A percentile compares a stretch with the other conserved stretches of the same genome.
phyloP scores from a whole-genome alignment of 2,797 vertebrate genomes.

The Clarias laeviceps region DNA sequence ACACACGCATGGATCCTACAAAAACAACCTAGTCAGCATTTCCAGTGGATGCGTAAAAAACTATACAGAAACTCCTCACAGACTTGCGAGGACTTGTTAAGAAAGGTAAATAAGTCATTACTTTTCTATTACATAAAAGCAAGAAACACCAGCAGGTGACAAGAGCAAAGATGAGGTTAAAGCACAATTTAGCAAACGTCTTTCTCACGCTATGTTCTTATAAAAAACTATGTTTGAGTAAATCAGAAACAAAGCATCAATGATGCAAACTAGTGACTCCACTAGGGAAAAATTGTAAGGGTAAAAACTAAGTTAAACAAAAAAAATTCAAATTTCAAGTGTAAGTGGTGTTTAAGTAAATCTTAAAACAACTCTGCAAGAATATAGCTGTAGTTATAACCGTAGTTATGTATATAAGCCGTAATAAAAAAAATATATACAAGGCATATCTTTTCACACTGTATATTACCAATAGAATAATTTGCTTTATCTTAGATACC shows the following conservation, averaged over 20 bases:
- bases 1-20: constrained; percentile 21
- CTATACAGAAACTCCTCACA: not conserved
- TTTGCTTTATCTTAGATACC: not conserved
- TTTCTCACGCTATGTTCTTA: not conserved
- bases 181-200: not conserved
- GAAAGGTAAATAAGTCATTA: constrained; percentile 4
- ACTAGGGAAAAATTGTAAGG: not conserved
- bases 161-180: not conserved
- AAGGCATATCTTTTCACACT: not conserved
- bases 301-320: not conserved
- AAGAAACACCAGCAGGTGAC: not conserved
- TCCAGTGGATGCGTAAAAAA: not conserved
- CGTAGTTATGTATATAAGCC: not conserved
- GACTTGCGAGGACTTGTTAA: not conserved
- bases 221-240: not conserved
- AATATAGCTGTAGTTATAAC: not conserved
- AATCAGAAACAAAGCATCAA: not conserved
- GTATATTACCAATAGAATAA: not conserved
- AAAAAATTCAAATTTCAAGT: not conserved
- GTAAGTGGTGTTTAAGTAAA: not conserved
- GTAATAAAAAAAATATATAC: not conserved
- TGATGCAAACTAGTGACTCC: not conserved
- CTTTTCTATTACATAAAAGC: too few relatives aligned
- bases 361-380: too few relatives aligned
- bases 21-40: constrained; percentile 37